Base-by-base conservation (phyloP, 2,797 vertebrate species). In the Psittacula echo region DNA sequence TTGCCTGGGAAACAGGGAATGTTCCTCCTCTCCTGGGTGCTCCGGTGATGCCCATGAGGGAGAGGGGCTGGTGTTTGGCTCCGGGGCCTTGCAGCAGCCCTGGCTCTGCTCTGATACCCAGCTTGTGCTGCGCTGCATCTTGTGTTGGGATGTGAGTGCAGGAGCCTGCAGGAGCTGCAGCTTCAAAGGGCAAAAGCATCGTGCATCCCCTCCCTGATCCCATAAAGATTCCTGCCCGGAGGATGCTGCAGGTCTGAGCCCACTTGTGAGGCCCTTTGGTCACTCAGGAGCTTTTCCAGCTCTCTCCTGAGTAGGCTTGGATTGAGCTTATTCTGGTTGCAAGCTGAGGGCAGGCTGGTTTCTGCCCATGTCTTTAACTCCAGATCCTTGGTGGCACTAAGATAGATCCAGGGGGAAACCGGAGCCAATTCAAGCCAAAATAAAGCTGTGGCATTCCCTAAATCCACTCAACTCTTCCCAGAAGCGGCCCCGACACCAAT, bases 321-420 rank as follows among this genome's bases (percentile, higher is more conserved):
- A 17, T 60, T 37, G n/a, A 24, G n/a, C 14, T 24, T 8, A 8
- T 24, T 37, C 56, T 7, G n/a, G 23, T 8, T 17, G 22, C 56
- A 37, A 60, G n/a, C n/a, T 15, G 22, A 7, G 56, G n/a, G 56
- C n/a, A 37, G n/a, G 22, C 16, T 24, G n/a, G 22, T 60, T 37
- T 60, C n/a, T 60, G n/a, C 14, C 14, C 56, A 1, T 34, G 56
- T 5, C 26, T 71, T 50, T n/a, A 41, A 32, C 53, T 37, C 70
- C 62, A 41, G 39, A 27, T 41, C 64, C 26, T 29, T 9, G 0
- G 1, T 1, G 17, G 26, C 29, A 7, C 45, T 2, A 0, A 1
- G 45, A 1, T n/a, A 39, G 13, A 50, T 1, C 24, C 37, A 5
- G 72, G 29, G 67, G 24, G 41, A 39, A 74, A 39, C 37, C 7